A percentile compares a stretch with the other conserved stretches of the same genome.
Evolutionary conservation across 2,113 vertebrate genomes (phyloP).

Genomic region (Leucopternis melanops): DNA sequence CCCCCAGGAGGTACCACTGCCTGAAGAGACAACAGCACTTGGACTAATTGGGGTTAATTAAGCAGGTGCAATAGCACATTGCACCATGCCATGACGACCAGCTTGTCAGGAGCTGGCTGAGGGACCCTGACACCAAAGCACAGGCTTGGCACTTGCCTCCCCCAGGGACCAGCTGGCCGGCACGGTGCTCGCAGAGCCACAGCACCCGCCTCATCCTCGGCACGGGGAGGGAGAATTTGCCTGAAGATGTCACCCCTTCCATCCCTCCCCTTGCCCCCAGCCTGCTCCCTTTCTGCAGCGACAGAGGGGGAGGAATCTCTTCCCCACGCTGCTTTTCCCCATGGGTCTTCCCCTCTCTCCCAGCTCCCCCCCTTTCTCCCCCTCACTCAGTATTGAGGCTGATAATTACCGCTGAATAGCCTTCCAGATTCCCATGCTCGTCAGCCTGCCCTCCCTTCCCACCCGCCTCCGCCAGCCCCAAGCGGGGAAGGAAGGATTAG

Average conservation of each 20-base stretch:
- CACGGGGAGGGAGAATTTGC: accelerated
- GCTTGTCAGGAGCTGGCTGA: background rate
- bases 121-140: background rate
- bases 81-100: background rate
- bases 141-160: background rate
- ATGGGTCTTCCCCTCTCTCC: background rate
- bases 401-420: slow-evolving; percentile 79
- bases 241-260: background rate
- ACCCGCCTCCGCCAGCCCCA: background rate
- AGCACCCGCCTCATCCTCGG: background rate
- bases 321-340: background rate
- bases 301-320: background rate
- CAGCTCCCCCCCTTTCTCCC: slow-evolving; percentile 48
- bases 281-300: background rate
- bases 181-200: accelerated
- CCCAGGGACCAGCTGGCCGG: background rate
- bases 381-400: slow-evolving; percentile 70
- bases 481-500: background rate
- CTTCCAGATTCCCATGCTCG: slow-evolving; percentile 75
- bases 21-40: background rate
- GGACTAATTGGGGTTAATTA: slow-evolving; percentile 15
- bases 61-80: background rate
- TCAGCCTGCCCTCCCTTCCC: slow-evolving; percentile 51
- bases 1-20: background rate
- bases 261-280: background rate